Conservation (phyloP, 2,888 invertebrate genomes). For the Tiliacea citrago region DNA sequence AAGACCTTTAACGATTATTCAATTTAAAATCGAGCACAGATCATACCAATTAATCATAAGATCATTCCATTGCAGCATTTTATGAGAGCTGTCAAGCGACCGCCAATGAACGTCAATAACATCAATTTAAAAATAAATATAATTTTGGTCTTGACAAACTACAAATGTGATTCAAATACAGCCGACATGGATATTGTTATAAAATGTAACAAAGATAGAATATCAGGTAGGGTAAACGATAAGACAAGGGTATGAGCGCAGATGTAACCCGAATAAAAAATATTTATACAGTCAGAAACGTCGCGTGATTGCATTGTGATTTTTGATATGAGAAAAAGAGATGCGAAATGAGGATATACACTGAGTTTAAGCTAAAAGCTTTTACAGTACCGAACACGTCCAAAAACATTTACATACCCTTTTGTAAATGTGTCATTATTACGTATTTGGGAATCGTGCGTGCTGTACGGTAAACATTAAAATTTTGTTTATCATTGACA, state of each 20-base stretch:
- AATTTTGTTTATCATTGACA: conserved; percentile 52
- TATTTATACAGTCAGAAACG: conserved; percentile 67
- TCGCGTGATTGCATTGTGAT: conserved; percentile 65
- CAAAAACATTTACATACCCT: conserved; percentile 58
- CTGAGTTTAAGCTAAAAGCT: conserved; percentile 63
- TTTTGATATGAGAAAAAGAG: conserved; percentile 67
- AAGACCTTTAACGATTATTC: too few species aligned
- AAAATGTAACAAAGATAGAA: conserved; percentile 40
- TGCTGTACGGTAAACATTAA: conserved; percentile 34
- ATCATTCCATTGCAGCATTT: conserved; percentile 9
- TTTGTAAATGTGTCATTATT: conserved; percentile 59
- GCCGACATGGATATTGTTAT: conserved; percentile 11
- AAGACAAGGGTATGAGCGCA: conserved; percentile 71
- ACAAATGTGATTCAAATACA: conserved; percentile 31
- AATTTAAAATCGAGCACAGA: neutral
- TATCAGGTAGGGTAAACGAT: conserved; percentile 60
- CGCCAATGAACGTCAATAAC: neutral
- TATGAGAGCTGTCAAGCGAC: neutral
- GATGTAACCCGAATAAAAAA: conserved; percentile 73
- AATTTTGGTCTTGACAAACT: too few species aligned
- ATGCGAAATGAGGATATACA: conserved; percentile 60
- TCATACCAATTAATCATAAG: neutral
- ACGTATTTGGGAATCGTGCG: conserved; percentile 21
- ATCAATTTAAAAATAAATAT: too few species aligned
- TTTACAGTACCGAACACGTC: conserved; percentile 55